Percentiles rank a stretch among this genome's conserved stretches.
These are phyloP conservation scores for Deilephila elpenor DNA, from an alignment of 2,888 invertebrate genomes.

Conservation along the genomic window DNA sequence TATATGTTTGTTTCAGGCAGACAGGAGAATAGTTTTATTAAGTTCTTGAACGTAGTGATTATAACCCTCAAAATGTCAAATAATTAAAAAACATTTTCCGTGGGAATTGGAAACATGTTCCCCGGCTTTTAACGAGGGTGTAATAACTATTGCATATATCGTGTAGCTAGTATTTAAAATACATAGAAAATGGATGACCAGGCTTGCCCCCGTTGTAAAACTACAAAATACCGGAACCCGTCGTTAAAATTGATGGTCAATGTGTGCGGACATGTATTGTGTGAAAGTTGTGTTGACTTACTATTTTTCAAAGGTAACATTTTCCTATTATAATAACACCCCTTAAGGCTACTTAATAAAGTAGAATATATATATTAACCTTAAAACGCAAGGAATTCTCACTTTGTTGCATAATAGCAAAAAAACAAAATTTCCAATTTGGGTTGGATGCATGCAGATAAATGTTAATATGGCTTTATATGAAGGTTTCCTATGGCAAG, in stretches of 20 bases:
- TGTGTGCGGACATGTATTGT: conserved; percentile 98
- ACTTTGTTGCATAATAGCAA: too few relatives aligned
- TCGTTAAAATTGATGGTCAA: conserved; percentile 98
- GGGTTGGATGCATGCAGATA: too few relatives aligned
- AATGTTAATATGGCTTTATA: too few relatives aligned
- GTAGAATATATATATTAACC: neutral
- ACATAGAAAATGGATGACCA: conserved; percentile 88
- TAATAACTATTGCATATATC: neutral
- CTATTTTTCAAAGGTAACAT: conserved; percentile 95
- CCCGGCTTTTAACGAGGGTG: neutral
- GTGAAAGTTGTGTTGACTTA: conserved; percentile 98
- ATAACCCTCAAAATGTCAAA: conserved; percentile 1
- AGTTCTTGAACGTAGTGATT: neutral
- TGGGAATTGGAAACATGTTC: conserved; percentile 13
- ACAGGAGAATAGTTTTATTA: too few relatives aligned
- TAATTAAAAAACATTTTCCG: conserved; percentile 5
- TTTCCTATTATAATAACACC: neutral
- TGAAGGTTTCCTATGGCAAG: too few relatives aligned
- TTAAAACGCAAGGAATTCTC: neutral
- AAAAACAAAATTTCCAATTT: too few relatives aligned
- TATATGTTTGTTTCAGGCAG: too few relatives aligned
- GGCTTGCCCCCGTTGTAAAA: conserved; percentile 98
- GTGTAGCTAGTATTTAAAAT: neutral
- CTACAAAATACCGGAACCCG: conserved; percentile 98
- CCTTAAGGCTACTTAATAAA: neutral